Percentiles rank a stretch among this genome's conserved stretches.
Evolutionary conservation across 2,113 vertebrate genomes (phyloP).

Genomic region (Peromyscus maniculatus): DNA sequence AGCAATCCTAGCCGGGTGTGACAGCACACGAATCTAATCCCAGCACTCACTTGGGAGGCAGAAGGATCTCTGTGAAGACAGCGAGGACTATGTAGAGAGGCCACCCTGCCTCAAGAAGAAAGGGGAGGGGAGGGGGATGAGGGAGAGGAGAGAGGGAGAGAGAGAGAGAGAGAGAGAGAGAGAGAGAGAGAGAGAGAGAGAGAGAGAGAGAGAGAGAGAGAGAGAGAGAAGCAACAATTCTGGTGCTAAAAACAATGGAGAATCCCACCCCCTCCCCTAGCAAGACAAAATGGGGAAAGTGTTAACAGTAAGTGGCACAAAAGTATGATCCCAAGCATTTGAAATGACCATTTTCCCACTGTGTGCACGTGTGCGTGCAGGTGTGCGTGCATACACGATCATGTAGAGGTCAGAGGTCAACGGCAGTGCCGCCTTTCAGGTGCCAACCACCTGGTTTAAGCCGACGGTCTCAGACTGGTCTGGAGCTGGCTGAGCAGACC

Average conservation of each 20-base stretch:
- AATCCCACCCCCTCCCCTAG: background rate
- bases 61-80: background rate
- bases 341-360: background rate
- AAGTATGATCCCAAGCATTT: background rate
- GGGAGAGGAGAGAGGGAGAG: fast-evolving
- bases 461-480: background rate
- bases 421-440: background rate
- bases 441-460: background rate
- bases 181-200: too few species aligned
- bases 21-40: background rate
- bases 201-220: too few species aligned
- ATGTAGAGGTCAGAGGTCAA: background rate
- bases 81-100: background rate
- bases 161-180: too few species aligned
- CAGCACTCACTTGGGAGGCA: background rate
- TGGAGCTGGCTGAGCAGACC: background rate
- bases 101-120: background rate
- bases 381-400: background rate
- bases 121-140: too few species aligned
- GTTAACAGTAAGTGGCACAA: background rate
- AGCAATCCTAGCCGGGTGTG: background rate
- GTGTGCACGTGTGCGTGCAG: too few species aligned
- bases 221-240: background rate
- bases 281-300: background rate
- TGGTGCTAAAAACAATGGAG: background rate